Base-by-base conservation (phyloP, 2,797 vertebrate genomes). In the Chanos chanos region DNA sequence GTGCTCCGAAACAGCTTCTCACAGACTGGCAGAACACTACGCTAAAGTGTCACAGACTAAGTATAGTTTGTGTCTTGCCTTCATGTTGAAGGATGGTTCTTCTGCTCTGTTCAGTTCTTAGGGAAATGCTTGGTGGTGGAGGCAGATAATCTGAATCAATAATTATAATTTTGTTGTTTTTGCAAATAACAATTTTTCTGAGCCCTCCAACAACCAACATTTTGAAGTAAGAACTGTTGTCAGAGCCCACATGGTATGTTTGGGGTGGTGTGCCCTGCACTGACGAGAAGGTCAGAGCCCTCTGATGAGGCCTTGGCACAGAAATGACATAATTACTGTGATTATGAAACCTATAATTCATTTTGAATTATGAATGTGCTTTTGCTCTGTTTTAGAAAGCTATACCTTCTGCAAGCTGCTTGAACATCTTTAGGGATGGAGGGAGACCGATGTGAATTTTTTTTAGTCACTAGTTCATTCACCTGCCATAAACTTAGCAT, bases 21-120 rank as follows among this genome's bases (percentile, higher is more conserved):
- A 27, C 7, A 4, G 19, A 25, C 27, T 37, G 31, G 15, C 15
- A 48, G 31, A 59, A 59, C 43, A 7, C 8, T 13, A 33, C 56
- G 30, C 44, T 40, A 44, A 21, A 49, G 44, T 60, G 57, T 40
- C 16, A 5, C 36, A 21, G 22, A 19, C 7, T 37, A 44, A 33
- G 19, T 39, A 4, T 16, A 1, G 1, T 22, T 40, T 43, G 37
- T 24, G 1, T 74, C 65, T 77, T 85, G 78, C 80, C 76, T 86
- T 84, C 77, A 34, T 19, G 56, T 44, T 59, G 77, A 83, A 81
- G 81, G 81, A 68, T 84, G 58, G 16, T 6, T 39, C 74, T 56
- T 16, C 50, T 31, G 41, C 39, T 41, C 34, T 22, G 39, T 30
- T 13, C 30, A 31, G 15, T 55, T 44, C 5, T 28, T 16, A 36